Base-by-base conservation (phyloP, 1,140 invertebrate species). In the Caerostris extrusa region DNA sequence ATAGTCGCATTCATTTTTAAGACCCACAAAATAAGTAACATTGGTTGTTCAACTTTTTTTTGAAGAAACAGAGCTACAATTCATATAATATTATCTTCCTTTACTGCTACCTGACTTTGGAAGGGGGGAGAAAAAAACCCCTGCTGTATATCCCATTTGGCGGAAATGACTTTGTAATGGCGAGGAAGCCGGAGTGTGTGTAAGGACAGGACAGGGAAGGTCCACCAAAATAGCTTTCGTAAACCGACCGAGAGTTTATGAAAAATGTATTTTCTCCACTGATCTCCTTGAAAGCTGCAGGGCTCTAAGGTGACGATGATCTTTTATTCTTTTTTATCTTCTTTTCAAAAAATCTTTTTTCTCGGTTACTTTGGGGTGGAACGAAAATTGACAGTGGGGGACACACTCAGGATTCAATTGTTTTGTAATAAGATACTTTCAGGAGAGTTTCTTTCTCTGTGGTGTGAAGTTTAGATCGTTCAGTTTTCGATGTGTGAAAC, bases 121-220 rank as follows among this genome's bases (percentile, higher is more conserved):
- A 77, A 77, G 50, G 50, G 8, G 8, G 5, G 71, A 2, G 34
- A 34, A 34, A 34, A 34, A 34, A 34, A 34, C 2, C 34, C 34
- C 34, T 34, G 2, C 34, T 34, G 7, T 34, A 34, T 50, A 53
- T 77, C 14, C 71, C 71, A 77, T 77, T 50, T 12, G 53, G 34
- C 71, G 71, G 71, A 77, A 77, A 77, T 77, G 71, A 77, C 71
- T 77, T 77, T 50, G 71, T 53, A 77, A 77, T 77, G 71, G 71
- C 50, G 10, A 77, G 71, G 34, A 77, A 77, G 71, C 34, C 3
- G 71, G 34, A 34, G 34, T 8, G 34, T 77, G 12, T 19, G 71
- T 50, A 19, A 77, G 34, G 61, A 17, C 17, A 64, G 12, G 17
- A 64, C 12, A 64, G 17, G 17, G 71, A 50, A 77, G 71, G 71